Conservation (phyloP, 1,140 invertebrate genomes). For the Aphidius ervi region DNA sequence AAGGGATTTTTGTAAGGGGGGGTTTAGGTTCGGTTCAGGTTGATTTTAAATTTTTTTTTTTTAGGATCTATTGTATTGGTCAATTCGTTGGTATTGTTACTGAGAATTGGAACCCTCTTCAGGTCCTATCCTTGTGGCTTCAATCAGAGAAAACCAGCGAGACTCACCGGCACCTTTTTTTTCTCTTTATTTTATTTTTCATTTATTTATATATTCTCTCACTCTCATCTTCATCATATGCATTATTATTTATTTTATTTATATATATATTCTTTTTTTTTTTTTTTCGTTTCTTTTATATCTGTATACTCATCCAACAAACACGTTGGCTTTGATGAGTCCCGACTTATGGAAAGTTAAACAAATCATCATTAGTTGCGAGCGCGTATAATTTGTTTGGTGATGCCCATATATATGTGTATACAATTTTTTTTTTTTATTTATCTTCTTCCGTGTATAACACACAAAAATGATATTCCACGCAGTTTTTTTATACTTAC, state of each 20-base stretch:
- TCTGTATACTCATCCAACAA: conserved; percentile 21
- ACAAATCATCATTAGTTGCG: conserved; percentile 34
- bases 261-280: conserved; percentile 12
- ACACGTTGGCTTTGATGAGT: conserved; percentile 19
- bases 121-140: conserved; percentile 12
- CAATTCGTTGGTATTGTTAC: conserved; percentile 26
- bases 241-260: background rate
- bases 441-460: conserved; percentile 20
- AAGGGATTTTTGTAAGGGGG: background rate
- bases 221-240: conserved; percentile 1
- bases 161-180: conserved; percentile 16
- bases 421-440: too few relatives aligned
- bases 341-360: conserved; percentile 28
- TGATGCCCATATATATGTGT: conserved; percentile 9
- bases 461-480: background rate
- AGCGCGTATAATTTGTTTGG: conserved; percentile 31
- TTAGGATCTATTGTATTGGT: conserved; percentile 28
- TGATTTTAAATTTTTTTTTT: conserved; percentile 15
- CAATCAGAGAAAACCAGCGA: conserved; percentile 21
- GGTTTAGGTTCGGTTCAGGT: too few relatives aligned
- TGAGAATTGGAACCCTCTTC: conserved; percentile 30
- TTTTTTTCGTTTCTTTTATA: conserved; percentile 18
- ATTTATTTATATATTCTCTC: conserved; percentile 9
- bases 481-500: background rate
- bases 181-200: conserved; percentile 1